phyloP scores from a whole-genome alignment of 2,888 invertebrate genomes.

The Apamea epomidion region DNA sequence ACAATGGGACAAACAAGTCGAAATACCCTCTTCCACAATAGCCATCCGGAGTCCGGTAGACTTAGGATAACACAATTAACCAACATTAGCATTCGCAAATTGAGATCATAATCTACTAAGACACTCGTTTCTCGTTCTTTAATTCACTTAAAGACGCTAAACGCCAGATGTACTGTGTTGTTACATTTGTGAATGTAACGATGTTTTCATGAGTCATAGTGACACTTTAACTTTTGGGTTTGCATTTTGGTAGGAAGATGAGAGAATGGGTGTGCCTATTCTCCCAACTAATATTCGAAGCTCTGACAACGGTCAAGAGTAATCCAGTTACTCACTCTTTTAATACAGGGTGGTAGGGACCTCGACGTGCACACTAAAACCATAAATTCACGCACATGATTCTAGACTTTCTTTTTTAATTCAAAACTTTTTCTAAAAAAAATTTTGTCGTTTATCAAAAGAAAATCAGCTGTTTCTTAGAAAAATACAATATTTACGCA shows the following conservation, averaged over 20 bases:
- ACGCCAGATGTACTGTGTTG: slow-evolving; percentile 50
- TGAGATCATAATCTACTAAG: slow-evolving; percentile 59
- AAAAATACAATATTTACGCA: no score
- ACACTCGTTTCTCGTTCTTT: slow-evolving; percentile 42
- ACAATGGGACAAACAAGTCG: slow-evolving; percentile 55
- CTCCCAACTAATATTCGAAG: not conserved
- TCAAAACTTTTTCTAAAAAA: not conserved
- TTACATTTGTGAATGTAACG: slow-evolving; percentile 22
- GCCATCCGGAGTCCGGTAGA: slow-evolving; percentile 40
- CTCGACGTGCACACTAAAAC: not conserved
- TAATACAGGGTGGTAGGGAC: no score
- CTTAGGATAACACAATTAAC: slow-evolving; percentile 51
- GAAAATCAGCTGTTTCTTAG: not conserved
- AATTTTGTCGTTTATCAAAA: not conserved
- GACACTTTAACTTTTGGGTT: slow-evolving; percentile 9
- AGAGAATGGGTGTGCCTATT: not conserved
- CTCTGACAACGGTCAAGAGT: not conserved
- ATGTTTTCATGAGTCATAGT: slow-evolving; percentile 9
- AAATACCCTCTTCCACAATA: slow-evolving; percentile 53
- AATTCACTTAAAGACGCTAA: slow-evolving; percentile 61
- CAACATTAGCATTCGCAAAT: slow-evolving; percentile 66
- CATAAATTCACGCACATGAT: not conserved
- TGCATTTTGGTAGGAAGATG: not conserved
- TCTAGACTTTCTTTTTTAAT: not conserved
- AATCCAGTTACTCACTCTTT: no score